A percentile compares a stretch with the other conserved stretches of the same genome.
Conservation (phyloP, 2,113 vertebrate species). For the Phaethon lepturus region DNA sequence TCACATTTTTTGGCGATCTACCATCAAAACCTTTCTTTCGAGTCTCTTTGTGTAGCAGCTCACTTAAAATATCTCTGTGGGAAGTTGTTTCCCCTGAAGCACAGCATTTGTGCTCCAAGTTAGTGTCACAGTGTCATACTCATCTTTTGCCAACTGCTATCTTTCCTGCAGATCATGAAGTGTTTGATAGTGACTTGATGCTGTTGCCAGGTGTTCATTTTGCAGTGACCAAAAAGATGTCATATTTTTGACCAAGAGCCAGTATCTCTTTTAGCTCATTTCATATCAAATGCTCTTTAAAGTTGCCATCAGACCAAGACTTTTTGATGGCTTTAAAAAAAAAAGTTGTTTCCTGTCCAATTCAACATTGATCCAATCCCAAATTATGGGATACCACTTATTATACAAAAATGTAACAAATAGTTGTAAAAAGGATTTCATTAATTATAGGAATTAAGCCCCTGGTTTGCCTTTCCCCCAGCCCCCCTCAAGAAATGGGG, state of each 20-base stretch:
- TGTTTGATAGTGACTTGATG: background rate
- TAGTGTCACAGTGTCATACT: background rate
- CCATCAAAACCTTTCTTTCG: background rate
- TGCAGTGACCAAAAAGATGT: background rate
- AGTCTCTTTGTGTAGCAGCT: background rate
- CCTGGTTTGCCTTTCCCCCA: background rate
- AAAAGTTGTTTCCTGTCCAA: background rate
- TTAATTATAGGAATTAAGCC: background rate
- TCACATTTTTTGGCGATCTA: background rate
- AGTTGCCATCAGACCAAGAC: background rate
- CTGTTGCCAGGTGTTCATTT: background rate
- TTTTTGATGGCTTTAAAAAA: background rate
- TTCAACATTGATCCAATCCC: background rate
- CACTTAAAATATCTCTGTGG: background rate
- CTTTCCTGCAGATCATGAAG: background rate
- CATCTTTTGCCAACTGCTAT: background rate
- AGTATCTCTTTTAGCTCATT: background rate
- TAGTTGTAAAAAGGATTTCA: background rate
- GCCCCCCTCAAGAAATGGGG: background rate
- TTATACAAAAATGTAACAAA: background rate
- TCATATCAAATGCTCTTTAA: background rate
- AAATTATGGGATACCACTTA: background rate
- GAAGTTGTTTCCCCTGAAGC: background rate
- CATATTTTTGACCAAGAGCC: background rate
- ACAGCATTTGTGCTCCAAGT: background rate